Evolutionary conservation across 2,797 vertebrate species (phyloP).

Genomic region (Cuculus canorus): DNA sequence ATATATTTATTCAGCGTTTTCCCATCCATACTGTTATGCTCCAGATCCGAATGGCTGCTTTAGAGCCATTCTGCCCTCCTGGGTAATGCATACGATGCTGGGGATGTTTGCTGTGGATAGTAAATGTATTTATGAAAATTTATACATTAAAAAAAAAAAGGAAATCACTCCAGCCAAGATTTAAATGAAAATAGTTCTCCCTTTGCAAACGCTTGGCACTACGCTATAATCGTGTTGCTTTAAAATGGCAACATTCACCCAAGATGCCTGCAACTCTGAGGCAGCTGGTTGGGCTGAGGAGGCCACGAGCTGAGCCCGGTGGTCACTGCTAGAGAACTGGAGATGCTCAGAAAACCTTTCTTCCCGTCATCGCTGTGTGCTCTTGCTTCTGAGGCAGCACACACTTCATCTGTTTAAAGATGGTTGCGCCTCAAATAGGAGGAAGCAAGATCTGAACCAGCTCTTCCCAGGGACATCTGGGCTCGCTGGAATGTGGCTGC

Average conservation of each 20-base stretch:
- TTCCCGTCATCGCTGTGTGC: not conserved
- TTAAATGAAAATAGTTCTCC: constrained; percentile 51
- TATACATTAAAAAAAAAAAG: constrained; percentile 52
- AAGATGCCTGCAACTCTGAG: not conserved
- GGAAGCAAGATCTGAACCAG: not conserved
- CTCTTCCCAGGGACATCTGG: not conserved
- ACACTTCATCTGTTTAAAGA: not conserved
- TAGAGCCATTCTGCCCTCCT: constrained; percentile 69
- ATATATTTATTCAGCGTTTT: constrained; percentile 54
- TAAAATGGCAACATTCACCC: not conserved
- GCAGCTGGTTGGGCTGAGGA: not conserved
- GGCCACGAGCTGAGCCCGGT: not conserved
- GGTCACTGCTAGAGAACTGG: not conserved
- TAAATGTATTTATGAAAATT: constrained; percentile 66
- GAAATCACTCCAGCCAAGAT: constrained; percentile 28
- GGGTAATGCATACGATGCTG: constrained; percentile 50
- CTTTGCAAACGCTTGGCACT: not conserved
- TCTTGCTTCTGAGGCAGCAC: not conserved
- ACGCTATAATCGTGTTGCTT: not conserved
- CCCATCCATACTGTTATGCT: constrained; percentile 65
- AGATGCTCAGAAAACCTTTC: not conserved
- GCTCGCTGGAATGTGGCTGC: not conserved
- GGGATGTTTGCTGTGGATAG: constrained; percentile 62
- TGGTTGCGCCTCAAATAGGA: not conserved
- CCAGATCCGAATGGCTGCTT: constrained; percentile 64